Base-by-base conservation (phyloP, 2,888 invertebrate species). In the Drosophila nigricruria region DNA sequence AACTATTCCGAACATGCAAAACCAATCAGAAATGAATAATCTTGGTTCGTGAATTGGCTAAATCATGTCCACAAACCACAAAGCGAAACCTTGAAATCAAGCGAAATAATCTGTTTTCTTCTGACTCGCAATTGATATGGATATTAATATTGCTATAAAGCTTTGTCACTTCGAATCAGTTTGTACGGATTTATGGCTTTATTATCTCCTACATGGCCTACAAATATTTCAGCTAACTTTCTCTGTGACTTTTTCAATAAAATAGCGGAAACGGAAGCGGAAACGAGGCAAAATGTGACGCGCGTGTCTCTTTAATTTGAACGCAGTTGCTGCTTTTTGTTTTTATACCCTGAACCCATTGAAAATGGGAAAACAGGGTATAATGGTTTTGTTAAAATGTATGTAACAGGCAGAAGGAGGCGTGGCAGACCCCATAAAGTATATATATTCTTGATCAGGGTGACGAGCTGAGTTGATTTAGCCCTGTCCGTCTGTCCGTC, bases 301-400 rank as follows among this genome's bases (percentile, higher is more conserved):
- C 66, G 72, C 71, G 73, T 78, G 81, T 78, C 88, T 70, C 70
- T 65, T 78, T 84, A 86, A 88, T 86, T 83, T 65, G 45, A 52
- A 52, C 16, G 60, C 45, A 27, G 27, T 27, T 61, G 45, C 5
- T 49, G 49, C 14, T 18, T 30, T 49, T 30, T 49, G 12, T 58
- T 36, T 74, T n/a, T n/a, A n/a, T n/a, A n/a, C n/a, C n/a, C n/a
- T n/a, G n/a, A n/a, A n/a, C n/a, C n/a, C n/a, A n/a, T n/a, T n/a
- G n/a, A n/a, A n/a, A n/a, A n/a, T n/a, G n/a, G n/a, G n/a, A n/a
- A n/a, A n/a, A n/a, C n/a, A n/a, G n/a, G n/a, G n/a, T n/a, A n/a
- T n/a, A n/a, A n/a, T n/a, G n/a, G n/a, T n/a, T n/a, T n/a, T n/a
- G n/a, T n/a, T n/a, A n/a, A n/a, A n/a, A n/a, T n/a, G n/a, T n/a